Evolutionary conservation across 1,140 invertebrate genomes (phyloP).

Genomic region (Pachypsylla venusta): DNA sequence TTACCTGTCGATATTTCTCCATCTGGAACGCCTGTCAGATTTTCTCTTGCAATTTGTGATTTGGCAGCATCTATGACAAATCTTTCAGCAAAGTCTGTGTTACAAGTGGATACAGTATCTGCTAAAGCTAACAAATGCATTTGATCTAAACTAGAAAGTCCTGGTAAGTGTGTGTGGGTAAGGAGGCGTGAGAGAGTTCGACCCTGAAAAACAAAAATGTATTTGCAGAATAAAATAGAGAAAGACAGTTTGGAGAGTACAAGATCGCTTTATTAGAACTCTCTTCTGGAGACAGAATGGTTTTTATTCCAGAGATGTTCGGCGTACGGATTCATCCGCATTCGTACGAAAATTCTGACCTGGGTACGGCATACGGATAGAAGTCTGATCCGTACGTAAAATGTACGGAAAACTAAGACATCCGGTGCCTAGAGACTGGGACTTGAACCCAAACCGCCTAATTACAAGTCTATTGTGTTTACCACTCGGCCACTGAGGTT

Average conservation of each 20-base stretch:
- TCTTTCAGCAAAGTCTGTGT: conserved; percentile 69
- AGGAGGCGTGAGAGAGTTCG: conserved; percentile 69
- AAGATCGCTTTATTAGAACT: too few species aligned
- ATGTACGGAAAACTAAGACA: too few species aligned
- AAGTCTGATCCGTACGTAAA: too few species aligned
- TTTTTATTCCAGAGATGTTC: too few species aligned
- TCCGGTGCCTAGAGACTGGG: too few species aligned
- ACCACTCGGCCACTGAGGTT: too few species aligned
- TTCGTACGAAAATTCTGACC: too few species aligned
- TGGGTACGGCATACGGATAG: too few species aligned
- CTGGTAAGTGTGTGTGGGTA: conserved; percentile 92
- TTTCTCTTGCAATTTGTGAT: conserved; percentile 51
- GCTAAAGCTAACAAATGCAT: conserved; percentile 96
- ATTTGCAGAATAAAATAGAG: conserved; percentile 5
- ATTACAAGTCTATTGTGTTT: too few species aligned
- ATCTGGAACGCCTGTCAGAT: conserved; percentile 42
- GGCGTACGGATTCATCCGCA: too few species aligned
- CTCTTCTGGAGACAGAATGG: too few species aligned
- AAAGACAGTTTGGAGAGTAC: not conserved
- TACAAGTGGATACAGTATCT: conserved; percentile 90
- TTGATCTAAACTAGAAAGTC: conserved; percentile 92
- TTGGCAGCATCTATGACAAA: conserved; percentile 63
- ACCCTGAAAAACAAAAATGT: conserved; percentile 31
- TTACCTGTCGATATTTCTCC: conserved; percentile 39
- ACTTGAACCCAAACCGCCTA: too few species aligned